Percentiles rank a stretch among this genome's conserved stretches.
These are phyloP conservation scores for Drosophila saltans DNA, from an alignment of 1,140 invertebrate genomes.

Conservation along the genomic window DNA sequence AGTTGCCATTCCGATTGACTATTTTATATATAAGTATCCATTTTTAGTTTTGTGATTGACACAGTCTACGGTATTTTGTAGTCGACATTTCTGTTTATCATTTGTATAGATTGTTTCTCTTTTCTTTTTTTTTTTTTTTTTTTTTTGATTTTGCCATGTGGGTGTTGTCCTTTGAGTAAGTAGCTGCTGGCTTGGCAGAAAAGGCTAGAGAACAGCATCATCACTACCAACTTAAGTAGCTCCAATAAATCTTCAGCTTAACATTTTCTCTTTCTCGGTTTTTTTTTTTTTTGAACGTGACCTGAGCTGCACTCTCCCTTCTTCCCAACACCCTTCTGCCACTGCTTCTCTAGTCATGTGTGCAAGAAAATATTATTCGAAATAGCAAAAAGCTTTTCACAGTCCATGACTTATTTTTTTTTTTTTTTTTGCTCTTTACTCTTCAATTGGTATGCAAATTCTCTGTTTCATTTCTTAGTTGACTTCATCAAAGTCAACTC, in stretches of 20 bases:
- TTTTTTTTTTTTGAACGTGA: constrained; percentile 68
- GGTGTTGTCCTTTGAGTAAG: constrained; percentile 17
- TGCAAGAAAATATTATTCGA: constrained; percentile 35
- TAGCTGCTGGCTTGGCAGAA: constrained; percentile 13
- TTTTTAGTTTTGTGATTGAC: too few relatives aligned
- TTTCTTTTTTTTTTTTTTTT: neutral
- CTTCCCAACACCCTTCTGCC: constrained; percentile 14
- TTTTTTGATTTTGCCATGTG: constrained; percentile 8
- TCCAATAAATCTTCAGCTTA: constrained; percentile 78
- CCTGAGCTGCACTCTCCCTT: constrained; percentile 40
- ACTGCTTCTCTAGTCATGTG: constrained; percentile 34
- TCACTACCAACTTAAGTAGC: constrained; percentile 76
- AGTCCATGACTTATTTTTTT: constrained; percentile 1
- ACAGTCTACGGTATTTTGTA: neutral
- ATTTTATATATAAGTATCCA: too few relatives aligned
- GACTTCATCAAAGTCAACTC: constrained; percentile 59
- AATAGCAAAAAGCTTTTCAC: neutral
- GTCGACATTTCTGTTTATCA: neutral
- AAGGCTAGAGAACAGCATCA: constrained; percentile 49
- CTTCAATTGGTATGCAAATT: constrained; percentile 47
- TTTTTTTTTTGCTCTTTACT: neutral
- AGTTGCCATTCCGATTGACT: too few relatives aligned
- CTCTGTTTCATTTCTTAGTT: constrained; percentile 15
- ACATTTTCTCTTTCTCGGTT: constrained; percentile 65
- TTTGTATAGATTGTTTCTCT: neutral